These are phyloP conservation scores for Epizoanthus scotinus DNA, from an alignment of 92 coral and sea anemone genomes.

Conservation along the genomic window DNA sequence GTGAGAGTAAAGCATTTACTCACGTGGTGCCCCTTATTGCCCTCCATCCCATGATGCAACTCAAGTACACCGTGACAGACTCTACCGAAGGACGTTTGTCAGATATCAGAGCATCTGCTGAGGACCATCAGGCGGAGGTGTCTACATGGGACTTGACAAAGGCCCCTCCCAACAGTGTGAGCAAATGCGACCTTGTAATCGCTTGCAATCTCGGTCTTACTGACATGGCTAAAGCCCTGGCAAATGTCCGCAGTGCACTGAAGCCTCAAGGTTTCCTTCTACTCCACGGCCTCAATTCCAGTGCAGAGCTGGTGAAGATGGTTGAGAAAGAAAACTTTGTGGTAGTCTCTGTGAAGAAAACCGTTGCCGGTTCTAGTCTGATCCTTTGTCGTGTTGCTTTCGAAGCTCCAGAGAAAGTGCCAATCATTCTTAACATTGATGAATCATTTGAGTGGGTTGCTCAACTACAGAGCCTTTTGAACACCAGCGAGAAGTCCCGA, in stretches of 20 bases:
- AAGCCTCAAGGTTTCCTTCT: slow-evolving; percentile 67
- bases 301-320: slow-evolving; percentile 37
- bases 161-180: slow-evolving; percentile 61
- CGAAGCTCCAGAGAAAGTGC: slow-evolving; percentile 47
- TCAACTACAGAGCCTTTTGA: slow-evolving; percentile 60
- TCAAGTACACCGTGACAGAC: slow-evolving; percentile 74
- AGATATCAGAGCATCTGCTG: slow-evolving; percentile 48
- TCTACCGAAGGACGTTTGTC: slow-evolving; percentile 55
- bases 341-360: slow-evolving; percentile 55
- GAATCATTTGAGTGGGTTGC: slow-evolving; percentile 74
- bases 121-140: slow-evolving; percentile 51
- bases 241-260: slow-evolving; percentile 60
- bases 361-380: slow-evolving; percentile 56
- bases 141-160: slow-evolving; percentile 64
- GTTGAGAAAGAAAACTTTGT: slow-evolving; percentile 57
- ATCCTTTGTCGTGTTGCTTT: slow-evolving; percentile 58
- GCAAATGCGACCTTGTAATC: slow-evolving; percentile 65
- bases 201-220: slow-evolving; percentile 57
- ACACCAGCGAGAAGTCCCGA: slow-evolving; percentile 55
- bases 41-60: slow-evolving; percentile 72
- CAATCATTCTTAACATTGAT: slow-evolving; percentile 65
- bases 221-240: slow-evolving; percentile 47
- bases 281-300: slow-evolving; percentile 58
- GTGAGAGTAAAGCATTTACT: slow-evolving; percentile 63
- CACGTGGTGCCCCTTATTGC: slow-evolving; percentile 59